Conservation (phyloP, 2,113 vertebrate species). For the Vulpes lagopus region DNA sequence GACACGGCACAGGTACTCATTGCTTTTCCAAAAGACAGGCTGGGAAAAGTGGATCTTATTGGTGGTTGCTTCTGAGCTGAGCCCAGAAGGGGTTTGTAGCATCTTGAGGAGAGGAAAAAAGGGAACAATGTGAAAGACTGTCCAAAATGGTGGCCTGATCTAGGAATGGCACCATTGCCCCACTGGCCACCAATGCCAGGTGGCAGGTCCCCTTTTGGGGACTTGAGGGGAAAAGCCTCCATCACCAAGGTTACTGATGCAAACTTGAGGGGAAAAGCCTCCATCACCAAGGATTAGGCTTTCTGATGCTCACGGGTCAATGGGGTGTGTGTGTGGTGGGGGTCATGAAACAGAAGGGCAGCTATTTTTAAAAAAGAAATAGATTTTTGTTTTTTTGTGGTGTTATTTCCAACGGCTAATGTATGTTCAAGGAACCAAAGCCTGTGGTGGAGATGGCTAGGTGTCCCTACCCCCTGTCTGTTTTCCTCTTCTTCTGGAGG, state of each 20-base stretch:
- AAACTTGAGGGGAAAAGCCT: not conserved
- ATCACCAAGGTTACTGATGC: not conserved
- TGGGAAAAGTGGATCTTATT: not conserved
- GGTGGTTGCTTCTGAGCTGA: not conserved
- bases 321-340: not conserved
- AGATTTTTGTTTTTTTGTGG: not conserved
- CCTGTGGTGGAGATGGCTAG: not conserved
- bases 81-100: not conserved
- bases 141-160: not conserved
- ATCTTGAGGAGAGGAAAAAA: slow-evolving; percentile 16
- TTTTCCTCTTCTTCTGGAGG: not conserved
- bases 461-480: not conserved
- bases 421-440: not conserved
- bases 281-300: not conserved
- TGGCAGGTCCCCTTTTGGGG: not conserved
- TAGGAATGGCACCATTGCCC: not conserved
- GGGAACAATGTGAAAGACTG: not conserved
- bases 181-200: not conserved
- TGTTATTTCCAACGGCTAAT: not conserved
- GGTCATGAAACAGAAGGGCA: not conserved
- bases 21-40: not conserved
- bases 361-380: not conserved
- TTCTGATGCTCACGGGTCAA: not conserved
- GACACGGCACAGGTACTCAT: not conserved
- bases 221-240: not conserved